Evolutionary conservation across 2,888 invertebrate genomes (phyloP), one percentile per base, ranked within the genome.

Genomic region (Priocnemis perturbator): DNA sequence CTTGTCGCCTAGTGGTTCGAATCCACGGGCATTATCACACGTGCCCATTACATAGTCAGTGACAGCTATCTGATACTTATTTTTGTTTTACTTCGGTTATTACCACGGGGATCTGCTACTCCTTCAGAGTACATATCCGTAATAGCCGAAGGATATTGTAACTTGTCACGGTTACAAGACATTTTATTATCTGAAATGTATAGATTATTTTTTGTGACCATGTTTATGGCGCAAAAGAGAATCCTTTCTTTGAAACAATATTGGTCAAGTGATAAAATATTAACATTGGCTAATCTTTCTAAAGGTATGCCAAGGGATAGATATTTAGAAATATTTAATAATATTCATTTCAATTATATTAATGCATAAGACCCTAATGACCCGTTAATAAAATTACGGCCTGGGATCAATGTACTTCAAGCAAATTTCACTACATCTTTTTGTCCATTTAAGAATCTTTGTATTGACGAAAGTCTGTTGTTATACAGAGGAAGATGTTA

Each of bases 391-490:
- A 56, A 56, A 17, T 23, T 56, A 30, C 56, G 30, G 30, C 21
- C 17, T 23, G 26, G 26, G 2, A 56, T 56, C n/a, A 23, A 56
- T 9, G 26, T 11, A n/a, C 56, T 56, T 14, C 7, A 23, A 3
- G 11, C 15, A 23, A 23, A 14, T 56, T 56, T 56, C n/a, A 11
- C 56, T n/a, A 3, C 26, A 15, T 21, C 56, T 9, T 55, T 55
- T 55, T 30, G 21, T 15, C 17, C 56, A n/a, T 26, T n/a, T 45
- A 7, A 56, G 19, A 52, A 61, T 37, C 37, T 61, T 61, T 56
- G 45, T 15, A 56, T 62, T 21, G 47, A 62, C 9, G 57, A 57
- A 64, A 48, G 26, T 48, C n/a, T 64, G 20, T 7, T 52, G 14
- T 11, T 58, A 17, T 58, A 37, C 44, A 58, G 44, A 58, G 57